Base-by-base conservation (phyloP, 2,113 vertebrate species). In the Tachycineta bicolor region DNA sequence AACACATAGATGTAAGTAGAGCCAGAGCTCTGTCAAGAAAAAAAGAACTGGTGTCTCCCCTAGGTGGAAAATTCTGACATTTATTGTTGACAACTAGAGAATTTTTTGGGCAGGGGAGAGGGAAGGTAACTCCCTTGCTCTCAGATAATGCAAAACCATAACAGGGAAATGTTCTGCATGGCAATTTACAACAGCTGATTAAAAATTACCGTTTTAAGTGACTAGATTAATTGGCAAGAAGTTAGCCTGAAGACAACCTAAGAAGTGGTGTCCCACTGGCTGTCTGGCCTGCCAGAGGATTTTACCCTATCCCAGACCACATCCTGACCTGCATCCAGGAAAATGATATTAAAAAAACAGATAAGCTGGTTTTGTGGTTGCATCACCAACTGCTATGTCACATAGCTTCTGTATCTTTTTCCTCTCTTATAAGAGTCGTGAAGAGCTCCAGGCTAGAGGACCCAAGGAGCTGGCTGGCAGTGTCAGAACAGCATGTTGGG, bases 391-490 rank as follows among this genome's bases (percentile, higher is more conserved):
- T 1, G 8, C 20, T 37, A 46, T 8, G 25, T 43, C 67, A 53
- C 9, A 24, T 11, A 53, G 46, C 16, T 78, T 52, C 63, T 13
- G 2, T 9, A 19, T 13, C 26, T 34, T 85, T 21, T 13, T 31
- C 25, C 33, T 49, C 15, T 60, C 56, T 69, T 33, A 37, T 18
- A 46, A 46, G 41, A n/a, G 46, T 37, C 0, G 0, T 10, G 12
- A 91, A 20, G 13, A 83, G 31, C 34, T 83, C 10, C 44, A 55
- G 17, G n/a, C 39, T 7, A 71, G 19, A 82, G 13, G 26, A 55
- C 5, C 8, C 26, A 34, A 21, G 17, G 31, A 94, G 28, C 43
- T 67, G 41, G 9, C 49, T 81, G 55, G 34, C 75, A 85, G 31
- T 5, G 11, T 47, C 74, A 65, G 64, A 78, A 65, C 12, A 69